phyloP scores from a whole-genome alignment of 2,113 vertebrate species.

The Strix aluco region DNA sequence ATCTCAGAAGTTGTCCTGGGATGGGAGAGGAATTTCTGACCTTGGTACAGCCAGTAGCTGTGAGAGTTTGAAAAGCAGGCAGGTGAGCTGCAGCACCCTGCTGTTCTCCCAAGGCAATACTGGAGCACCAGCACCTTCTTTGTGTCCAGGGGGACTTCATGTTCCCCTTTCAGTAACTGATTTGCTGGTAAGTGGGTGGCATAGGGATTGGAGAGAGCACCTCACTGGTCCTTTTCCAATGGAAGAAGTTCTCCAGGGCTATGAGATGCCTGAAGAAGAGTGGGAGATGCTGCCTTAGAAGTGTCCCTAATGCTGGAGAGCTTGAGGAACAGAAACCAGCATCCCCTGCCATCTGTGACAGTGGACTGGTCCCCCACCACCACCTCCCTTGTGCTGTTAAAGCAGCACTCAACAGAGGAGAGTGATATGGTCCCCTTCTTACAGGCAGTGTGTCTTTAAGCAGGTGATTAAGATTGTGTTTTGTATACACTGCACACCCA shows the following conservation, averaged over 20 bases:
- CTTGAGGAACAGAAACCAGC: neutral
- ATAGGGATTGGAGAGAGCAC: neutral
- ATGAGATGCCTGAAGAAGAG: neutral
- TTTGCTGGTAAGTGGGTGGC: neutral
- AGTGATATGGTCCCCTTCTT: neutral
- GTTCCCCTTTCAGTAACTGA: neutral
- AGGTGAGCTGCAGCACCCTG: neutral
- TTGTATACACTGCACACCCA: neutral
- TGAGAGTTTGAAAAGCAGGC: neutral
- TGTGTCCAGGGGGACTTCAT: neutral
- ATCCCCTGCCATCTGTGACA: neutral
- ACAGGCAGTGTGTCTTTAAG: neutral
- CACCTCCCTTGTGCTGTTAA: fast-evolving
- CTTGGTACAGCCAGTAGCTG: neutral
- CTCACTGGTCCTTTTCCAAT: neutral
- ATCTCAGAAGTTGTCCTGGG: neutral
- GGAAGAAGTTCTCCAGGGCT: neutral
- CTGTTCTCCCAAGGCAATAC: fast-evolving
- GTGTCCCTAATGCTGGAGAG: neutral
- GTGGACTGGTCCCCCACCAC: fast-evolving
- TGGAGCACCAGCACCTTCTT: neutral
- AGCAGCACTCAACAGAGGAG: neutral
- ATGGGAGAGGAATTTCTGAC: neutral
- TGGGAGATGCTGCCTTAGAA: neutral
- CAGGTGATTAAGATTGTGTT: neutral